These are phyloP conservation scores for Hypolimnas misippus DNA, from an alignment of 2,888 invertebrate species.

Conservation along the genomic window DNA sequence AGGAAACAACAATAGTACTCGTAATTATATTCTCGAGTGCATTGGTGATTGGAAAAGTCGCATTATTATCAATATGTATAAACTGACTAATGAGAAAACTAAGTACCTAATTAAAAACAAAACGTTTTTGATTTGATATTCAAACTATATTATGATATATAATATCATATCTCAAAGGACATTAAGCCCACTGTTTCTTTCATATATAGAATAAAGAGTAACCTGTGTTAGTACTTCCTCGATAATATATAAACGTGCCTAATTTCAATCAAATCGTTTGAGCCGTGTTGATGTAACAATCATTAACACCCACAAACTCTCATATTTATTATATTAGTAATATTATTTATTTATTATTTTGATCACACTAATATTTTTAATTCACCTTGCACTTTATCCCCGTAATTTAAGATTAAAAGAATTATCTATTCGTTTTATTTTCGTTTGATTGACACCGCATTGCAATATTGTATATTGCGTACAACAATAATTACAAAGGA, in stretches of 20 bases:
- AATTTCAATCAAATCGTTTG: too few relatives aligned
- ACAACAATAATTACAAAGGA: slow-evolving; percentile 15
- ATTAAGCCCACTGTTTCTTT: too few relatives aligned
- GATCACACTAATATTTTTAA: slow-evolving; percentile 10
- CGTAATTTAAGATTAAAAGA: not conserved
- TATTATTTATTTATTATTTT: slow-evolving; percentile 18
- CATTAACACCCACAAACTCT: too few relatives aligned
- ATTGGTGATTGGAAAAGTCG: not conserved
- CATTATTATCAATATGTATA: not conserved
- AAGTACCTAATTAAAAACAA: not conserved
- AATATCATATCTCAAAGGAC: too few relatives aligned
- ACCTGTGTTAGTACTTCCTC: too few relatives aligned
- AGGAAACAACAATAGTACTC: too few relatives aligned
- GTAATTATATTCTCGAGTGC: too few relatives aligned
- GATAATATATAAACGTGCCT: too few relatives aligned
- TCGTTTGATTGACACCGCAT: slow-evolving; percentile 19
- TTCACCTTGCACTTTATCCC: slow-evolving; percentile 24
- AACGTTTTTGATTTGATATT: not conserved
- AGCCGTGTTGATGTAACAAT: too few relatives aligned
- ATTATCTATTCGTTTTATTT: slow-evolving; percentile 3
- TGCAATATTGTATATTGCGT: slow-evolving; percentile 1
- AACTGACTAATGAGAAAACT: not conserved
- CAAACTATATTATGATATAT: not conserved
- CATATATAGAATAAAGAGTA: too few relatives aligned
- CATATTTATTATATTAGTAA: not conserved